A percentile compares a stretch with the other conserved stretches of the same genome.
These are phyloP conservation scores for Doryteuthis pealeii DNA, from an alignment of 1,140 invertebrate species.

Conservation along the genomic window DNA sequence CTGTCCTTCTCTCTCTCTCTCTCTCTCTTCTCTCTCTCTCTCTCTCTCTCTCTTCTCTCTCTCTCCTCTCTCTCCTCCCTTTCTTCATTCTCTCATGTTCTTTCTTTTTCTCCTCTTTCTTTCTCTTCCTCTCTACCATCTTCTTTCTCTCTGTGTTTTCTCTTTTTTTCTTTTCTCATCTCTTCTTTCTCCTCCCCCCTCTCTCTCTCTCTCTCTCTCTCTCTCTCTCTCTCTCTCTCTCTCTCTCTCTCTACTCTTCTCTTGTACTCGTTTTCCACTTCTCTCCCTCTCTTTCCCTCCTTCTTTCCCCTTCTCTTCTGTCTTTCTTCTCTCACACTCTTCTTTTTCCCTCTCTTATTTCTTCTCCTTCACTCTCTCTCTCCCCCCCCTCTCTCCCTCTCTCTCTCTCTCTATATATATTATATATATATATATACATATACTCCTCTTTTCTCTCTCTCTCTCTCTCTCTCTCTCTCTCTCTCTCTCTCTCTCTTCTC, in stretches of 20 bases:
- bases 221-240: neutral
- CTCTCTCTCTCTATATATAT: no score
- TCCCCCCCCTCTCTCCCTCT: neutral
- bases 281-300: neutral
- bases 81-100: neutral
- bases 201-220: neutral
- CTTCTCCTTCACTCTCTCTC: neutral
- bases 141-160: neutral
- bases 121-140: neutral
- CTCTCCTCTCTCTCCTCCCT: neutral
- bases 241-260: neutral
- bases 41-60: neutral
- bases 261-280: neutral
- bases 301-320: neutral
- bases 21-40: neutral
- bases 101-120: neutral
- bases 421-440: no score
- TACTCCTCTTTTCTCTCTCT: no score
- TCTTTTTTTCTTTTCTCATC: neutral
- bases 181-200: neutral
- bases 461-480: no score
- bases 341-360: neutral
- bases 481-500: no score
- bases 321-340: neutral
- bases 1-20: neutral